Evolutionary conservation across 2,797 vertebrate genomes (phyloP).

Genomic region (Molossus molossus): DNA sequence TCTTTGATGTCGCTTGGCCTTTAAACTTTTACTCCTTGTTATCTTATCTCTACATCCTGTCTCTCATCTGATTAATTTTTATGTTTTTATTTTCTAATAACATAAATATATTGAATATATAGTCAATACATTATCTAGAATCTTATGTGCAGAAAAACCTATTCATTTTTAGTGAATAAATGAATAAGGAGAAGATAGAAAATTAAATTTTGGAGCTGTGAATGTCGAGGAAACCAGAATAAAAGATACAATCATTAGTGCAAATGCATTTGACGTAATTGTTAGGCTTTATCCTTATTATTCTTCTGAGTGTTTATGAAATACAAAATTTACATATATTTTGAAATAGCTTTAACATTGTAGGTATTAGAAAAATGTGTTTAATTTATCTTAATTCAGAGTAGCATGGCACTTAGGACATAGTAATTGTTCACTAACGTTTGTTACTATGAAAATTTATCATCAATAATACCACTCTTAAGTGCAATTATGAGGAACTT

Average conservation of each 20-base stretch:
- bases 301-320: conserved; percentile 20
- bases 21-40: background rate
- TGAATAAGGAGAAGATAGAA: background rate
- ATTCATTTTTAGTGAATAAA: background rate
- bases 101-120: background rate
- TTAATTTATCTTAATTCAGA: conserved; percentile 41
- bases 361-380: background rate
- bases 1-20: conserved; percentile 9
- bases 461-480: background rate
- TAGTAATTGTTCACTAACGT: background rate
- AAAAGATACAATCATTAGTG: background rate
- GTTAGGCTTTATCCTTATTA: background rate
- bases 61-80: conserved; percentile 26
- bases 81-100: conserved; percentile 45
- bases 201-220: background rate
- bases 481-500: background rate
- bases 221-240: background rate
- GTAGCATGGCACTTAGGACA: background rate
- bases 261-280: background rate
- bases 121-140: background rate
- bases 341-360: conserved; percentile 37
- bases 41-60: background rate
- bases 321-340: background rate
- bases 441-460: conserved; percentile 39
- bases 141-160: conserved; percentile 21